Conservation (phyloP, 2,797 vertebrate genomes). For the Chloroceryle inda region DNA sequence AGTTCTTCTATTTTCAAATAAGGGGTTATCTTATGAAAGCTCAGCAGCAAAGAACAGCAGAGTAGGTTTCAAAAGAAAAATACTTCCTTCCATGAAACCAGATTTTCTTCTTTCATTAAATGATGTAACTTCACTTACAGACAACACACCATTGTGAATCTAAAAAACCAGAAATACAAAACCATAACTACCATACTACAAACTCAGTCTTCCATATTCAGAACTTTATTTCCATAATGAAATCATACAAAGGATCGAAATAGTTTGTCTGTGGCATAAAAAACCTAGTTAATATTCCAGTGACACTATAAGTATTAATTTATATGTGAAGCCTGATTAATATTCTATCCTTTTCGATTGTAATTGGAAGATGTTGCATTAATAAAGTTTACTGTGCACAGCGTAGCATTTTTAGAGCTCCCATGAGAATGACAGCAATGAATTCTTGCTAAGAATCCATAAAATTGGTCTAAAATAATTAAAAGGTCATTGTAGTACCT, state of each 20-base stretch:
- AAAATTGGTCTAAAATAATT: not conserved
- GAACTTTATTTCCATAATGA: not conserved
- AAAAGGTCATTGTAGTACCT: not conserved
- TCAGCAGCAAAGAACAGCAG: not conserved
- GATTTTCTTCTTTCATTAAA: not conserved
- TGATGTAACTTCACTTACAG: not conserved
- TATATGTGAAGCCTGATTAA: not conserved
- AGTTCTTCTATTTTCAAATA: not conserved
- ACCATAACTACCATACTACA: not conserved
- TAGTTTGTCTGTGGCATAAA: not conserved
- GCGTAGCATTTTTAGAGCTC: not conserved
- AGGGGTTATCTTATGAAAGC: not conserved
- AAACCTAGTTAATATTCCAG: slow-evolving; percentile 5
- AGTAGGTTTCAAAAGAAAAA: not conserved
- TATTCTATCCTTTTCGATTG: not conserved
- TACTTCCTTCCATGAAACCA: not conserved
- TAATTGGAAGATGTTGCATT: not conserved
- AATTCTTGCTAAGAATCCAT: not conserved
- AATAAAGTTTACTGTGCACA: not conserved
- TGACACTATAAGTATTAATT: not conserved
- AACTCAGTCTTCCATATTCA: not conserved
- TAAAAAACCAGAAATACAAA: not conserved
- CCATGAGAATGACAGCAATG: not conserved
- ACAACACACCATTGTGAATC: not conserved
- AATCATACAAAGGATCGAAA: not conserved